A percentile compares a stretch with the other conserved stretches of the same genome.
These are phyloP conservation scores for Cinclus cinclus DNA, from an alignment of 2,113 vertebrate genomes.

Conservation along the genomic window DNA sequence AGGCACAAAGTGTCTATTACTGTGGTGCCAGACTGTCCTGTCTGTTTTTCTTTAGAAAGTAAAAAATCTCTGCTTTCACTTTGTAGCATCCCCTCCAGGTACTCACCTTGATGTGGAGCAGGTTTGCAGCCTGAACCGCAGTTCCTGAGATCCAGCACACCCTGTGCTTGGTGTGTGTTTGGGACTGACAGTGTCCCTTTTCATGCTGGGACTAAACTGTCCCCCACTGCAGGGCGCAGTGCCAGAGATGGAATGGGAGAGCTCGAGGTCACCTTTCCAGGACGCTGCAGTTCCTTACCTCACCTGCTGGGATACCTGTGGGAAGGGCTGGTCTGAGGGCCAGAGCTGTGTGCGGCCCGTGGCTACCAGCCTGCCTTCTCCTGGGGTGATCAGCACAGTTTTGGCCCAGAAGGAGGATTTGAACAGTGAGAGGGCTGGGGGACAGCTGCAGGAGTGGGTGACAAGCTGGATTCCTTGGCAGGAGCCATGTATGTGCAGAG, in stretches of 20 bases:
- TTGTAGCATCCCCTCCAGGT: not conserved
- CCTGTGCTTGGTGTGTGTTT: not conserved
- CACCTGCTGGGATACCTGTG: not conserved
- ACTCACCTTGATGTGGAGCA: not conserved
- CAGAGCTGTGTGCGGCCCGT: fast-evolving
- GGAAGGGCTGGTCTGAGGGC: not conserved
- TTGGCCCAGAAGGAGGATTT: not conserved
- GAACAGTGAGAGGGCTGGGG: not conserved
- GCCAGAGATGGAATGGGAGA: fast-evolving
- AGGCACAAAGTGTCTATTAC: not conserved
- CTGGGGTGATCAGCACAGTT: not conserved
- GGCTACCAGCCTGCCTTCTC: not conserved
- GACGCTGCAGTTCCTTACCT: not conserved
- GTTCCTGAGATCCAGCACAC: not conserved
- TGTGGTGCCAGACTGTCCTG: not conserved
- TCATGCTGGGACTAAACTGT: fast-evolving
- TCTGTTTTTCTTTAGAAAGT: not conserved
- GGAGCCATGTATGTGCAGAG: not conserved
- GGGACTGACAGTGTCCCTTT: not conserved
- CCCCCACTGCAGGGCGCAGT: not conserved
- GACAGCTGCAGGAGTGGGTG: not conserved
- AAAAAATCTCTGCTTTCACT: not conserved
- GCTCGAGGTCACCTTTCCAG: not conserved
- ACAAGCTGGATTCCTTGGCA: not conserved
- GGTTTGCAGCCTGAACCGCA: fast-evolving